These are phyloP conservation scores for Patiria miniata DNA, from an alignment of 35 echinoderm and acorn worm genomes.

Conservation along the genomic window DNA sequence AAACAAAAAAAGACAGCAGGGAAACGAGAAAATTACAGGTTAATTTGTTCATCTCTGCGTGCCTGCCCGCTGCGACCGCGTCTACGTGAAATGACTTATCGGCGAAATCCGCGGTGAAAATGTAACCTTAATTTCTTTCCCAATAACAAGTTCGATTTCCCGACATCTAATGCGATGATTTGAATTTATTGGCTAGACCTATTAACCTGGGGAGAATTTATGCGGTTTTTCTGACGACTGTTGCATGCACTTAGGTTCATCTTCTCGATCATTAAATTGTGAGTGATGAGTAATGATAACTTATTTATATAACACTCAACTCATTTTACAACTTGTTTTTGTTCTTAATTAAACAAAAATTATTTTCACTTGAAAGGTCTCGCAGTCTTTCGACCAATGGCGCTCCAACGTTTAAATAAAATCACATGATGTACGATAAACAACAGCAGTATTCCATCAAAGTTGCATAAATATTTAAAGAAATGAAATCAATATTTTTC, in stretches of 20 bases:
- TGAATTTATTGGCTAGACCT: neutral
- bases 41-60: neutral
- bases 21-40: neutral
- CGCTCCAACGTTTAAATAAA: no score
- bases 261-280: neutral
- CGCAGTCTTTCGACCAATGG: no score
- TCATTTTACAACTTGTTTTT: neutral
- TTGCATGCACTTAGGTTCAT: neutral
- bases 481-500: no score
- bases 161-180: neutral
- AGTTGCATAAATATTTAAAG: no score
- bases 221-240: neutral
- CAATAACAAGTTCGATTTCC: neutral
- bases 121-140: slow-evolving; percentile 14
- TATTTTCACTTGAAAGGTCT: no score
- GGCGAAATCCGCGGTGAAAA: neutral
- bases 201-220: neutral
- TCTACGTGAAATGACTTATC: neutral
- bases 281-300: neutral
- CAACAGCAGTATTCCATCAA: no score
- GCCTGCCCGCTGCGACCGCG: neutral
- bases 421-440: no score
- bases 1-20: neutral
- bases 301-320: neutral
- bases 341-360: no score